Evolutionary conservation across 2,113 vertebrate species (phyloP).

Genomic region (Telmatochromis brichardi): DNA sequence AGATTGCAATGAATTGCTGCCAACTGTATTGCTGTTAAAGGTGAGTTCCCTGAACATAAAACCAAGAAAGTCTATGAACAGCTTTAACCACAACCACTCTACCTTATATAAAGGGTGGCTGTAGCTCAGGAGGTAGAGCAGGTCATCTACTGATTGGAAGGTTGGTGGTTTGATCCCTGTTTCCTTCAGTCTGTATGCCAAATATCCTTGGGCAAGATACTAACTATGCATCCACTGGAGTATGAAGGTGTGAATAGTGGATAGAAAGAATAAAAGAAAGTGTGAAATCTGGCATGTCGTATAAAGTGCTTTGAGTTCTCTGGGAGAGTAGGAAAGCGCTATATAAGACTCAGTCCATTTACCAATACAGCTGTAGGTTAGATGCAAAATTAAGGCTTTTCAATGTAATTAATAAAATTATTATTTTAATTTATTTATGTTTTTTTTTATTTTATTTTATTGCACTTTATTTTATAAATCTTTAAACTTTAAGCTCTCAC

Average conservation of each 20-base stretch:
- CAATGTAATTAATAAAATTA: background rate
- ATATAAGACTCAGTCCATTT: background rate
- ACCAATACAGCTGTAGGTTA: background rate
- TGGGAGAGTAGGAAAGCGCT: background rate
- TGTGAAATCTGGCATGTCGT: background rate
- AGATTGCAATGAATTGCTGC: background rate
- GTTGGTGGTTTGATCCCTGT: background rate
- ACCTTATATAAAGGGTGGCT: background rate
- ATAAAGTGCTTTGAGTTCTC: background rate
- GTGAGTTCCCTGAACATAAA: background rate
- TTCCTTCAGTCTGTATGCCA: background rate
- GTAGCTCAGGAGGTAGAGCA: background rate
- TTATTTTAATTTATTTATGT: background rate
- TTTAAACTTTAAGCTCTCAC: background rate
- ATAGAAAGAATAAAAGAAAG: background rate
- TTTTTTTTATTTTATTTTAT: accelerated
- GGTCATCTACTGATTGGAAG: background rate
- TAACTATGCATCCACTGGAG: background rate
- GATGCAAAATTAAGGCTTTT: background rate
- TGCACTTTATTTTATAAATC: background rate
- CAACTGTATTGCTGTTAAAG: background rate
- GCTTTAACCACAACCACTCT: background rate
- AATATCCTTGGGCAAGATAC: background rate
- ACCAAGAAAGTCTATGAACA: background rate
- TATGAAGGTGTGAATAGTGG: background rate